Base-by-base conservation (phyloP, 2,888 invertebrate species). In the Glyphotaelius pellucidus region DNA sequence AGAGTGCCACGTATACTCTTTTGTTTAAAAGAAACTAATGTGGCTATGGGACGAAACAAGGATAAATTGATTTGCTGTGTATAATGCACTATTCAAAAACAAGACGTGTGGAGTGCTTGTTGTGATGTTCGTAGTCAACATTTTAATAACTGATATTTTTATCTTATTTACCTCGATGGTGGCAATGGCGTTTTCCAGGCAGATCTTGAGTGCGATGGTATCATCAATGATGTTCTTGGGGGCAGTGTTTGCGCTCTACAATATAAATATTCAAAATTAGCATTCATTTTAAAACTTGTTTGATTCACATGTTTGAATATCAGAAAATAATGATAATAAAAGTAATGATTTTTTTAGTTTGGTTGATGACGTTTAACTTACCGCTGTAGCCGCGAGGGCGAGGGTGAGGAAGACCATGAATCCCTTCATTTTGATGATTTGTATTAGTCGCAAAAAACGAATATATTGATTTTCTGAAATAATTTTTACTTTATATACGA, bases 351-450 rank as follows among this genome's bases (percentile, higher is more conserved):
- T 42, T 42, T 12, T 47, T 42, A 52, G 19, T 52, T 67, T 67
- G 15, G 25, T 19, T 67, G 67, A 67, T 67, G 67, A 25, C 67
- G 25, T 67, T 67, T 67, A 1, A 47, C 90, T 89, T 85, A 91
- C 91, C 79, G 90, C 86, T 47, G 90, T 47, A n/a, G 91, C 91
- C 90, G 80, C 85, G 47, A 91, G 91, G 32, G 90, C 89, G 30
- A 85, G 80, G 7, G 84, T 85, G n/a, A 91, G 47, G 80, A 91
- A 80, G 19, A 91, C 90, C 80, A 89, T 25, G 42, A 91, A 83
- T 86, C 90, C 83, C 91, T 90, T 85, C 84, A 90, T 91, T 19
- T 38, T 91, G 89, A 80, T 89, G 30, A 30, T 89, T 38, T 79
- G 80, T 79, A 79, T 87, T 79, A 42, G n/a, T 38, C 14, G 80